Base-by-base conservation (phyloP, 2,888 invertebrate species). In the Agrenia bidenticulata region DNA sequence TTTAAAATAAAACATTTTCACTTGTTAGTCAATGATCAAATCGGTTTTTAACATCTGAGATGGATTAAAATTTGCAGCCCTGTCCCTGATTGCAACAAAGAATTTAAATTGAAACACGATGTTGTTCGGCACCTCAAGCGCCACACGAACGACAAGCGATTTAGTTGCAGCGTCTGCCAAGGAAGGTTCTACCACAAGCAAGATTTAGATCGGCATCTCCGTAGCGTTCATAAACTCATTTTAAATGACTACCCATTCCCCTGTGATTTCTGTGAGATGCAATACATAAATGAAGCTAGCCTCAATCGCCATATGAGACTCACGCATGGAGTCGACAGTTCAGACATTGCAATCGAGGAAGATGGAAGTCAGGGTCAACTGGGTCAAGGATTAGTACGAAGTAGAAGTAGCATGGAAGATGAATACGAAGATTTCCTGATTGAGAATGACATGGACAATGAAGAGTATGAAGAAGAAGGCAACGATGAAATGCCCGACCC, bases 81-180 rank as follows among this genome's bases (percentile, higher is more conserved):
- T 1, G 55, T 69, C 2, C n/a, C 32, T n/a, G 57, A 57, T 1
- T 70, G 70, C 27, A 53, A 17, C 4, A 66, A 60, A 19, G 19
- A 53, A n/a, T 66, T 69, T 26, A 69, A 66, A 24, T 24, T 66
- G 39, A 61, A 62, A n/a, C 64, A 66, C 51, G 66, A 70, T 21
- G 19, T 70, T 27, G 45, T 57, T 11, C 61, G 66, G 1, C 70
- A 70, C n/a, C 19, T 53, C 19, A 42, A 63, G 13, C 66, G 64
- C 13, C 70, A 70, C 39, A n/a, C 62, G 1, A 59, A 64, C 45
- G 67, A 66, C 17, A 21, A 37, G 1, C 50, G 60, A 1, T 62
- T 53, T 32, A 39, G 53, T 1, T 70, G 70, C 56, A 53, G 41
- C 9, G 19, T 50, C 19, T 70, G 70, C 54, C 39, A 55, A 5